These are phyloP conservation scores for Gerosis bhagava DNA, from an alignment of 2,888 invertebrate species.

Conservation along the genomic window DNA sequence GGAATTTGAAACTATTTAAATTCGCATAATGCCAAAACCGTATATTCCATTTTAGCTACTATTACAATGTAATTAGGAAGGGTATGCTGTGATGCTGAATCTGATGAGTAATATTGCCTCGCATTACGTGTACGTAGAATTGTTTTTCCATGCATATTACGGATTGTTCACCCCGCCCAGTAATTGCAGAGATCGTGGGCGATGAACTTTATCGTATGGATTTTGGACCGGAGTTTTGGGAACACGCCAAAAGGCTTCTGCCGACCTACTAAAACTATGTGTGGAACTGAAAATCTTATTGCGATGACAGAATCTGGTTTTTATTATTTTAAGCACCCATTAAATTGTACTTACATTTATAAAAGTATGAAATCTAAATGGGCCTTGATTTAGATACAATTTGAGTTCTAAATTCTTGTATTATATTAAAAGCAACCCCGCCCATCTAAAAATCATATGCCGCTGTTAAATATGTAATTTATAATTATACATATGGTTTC, in stretches of 20 bases:
- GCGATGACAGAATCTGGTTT: constrained; percentile 10
- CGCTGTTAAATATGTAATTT: too few relatives aligned
- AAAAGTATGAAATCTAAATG: too few relatives aligned
- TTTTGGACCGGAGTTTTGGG: constrained; percentile 43
- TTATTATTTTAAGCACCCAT: too few relatives aligned
- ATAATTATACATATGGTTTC: too few relatives aligned
- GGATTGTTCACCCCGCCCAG: constrained; percentile 55
- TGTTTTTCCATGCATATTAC: constrained; percentile 39
- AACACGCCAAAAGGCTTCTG: constrained; percentile 37
- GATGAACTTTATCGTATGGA: constrained; percentile 41
- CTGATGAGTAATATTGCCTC: constrained; percentile 16
- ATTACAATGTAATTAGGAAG: background rate
- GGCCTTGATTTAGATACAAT: too few relatives aligned
- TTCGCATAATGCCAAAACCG: too few relatives aligned
- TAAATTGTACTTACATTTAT: too few relatives aligned
- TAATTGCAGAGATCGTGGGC: constrained; percentile 52
- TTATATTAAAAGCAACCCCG: too few relatives aligned
- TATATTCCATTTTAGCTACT: background rate
- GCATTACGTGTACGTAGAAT: constrained; percentile 18
- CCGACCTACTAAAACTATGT: constrained; percentile 22
- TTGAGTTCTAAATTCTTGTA: too few relatives aligned
- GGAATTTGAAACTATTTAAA: background rate
- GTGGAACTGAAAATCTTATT: constrained; percentile 8
- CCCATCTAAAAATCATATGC: too few relatives aligned
- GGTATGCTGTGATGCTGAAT: constrained; percentile 10